Evolutionary conservation across 2,797 vertebrate species (phyloP), one percentile per base, ranked within the genome.

Genomic region (Heliangelus exortis): DNA sequence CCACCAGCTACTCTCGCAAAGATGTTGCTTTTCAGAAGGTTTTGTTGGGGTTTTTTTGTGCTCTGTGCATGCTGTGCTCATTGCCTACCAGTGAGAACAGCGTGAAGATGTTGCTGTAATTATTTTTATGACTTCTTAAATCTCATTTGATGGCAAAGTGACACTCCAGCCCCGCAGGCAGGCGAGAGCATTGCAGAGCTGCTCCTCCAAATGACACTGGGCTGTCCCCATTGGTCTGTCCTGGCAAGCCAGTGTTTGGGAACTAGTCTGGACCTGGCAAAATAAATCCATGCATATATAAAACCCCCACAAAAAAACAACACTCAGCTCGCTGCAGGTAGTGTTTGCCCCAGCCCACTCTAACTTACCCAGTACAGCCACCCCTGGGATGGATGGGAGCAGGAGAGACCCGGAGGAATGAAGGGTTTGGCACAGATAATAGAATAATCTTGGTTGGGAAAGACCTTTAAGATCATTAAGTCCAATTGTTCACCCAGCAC

Each of bases 21-120:
- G 31, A 23, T 8, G 69, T 55, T 72, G 86, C 33, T 58, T 21
- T 39, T 47, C 68, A 34, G n/a, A 22, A 69, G 17, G 41, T 5
- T 67, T 20, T 22, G 48, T 22, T 50, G 48, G 22, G 10, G 20
- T 31, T 28, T 4, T 36, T 25, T 26, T 1, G 0, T 8, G 76
- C 20, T 57, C n/a, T 25, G 12, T 3, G 31, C 0, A 0, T 1
- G 3, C 61, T 7, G 0, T 8, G 76, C 17, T 59, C 29, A 15
- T 28, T 47, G 16, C 66, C 48, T 7, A 4, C 21, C 2, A 34
- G 21, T n/a, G 22, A 19, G 31, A 73, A 33, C 20, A 7, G 9
- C 0, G 4, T 28, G 45, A 80, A 54, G 68, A 31, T 11, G 45
- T 63, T 39, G 20, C 48, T 3, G 1, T 47, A 43, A 43, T 22